A percentile compares a stretch with the other conserved stretches of the same genome.
These are phyloP conservation scores for Germaria angustata DNA, from an alignment of 2,888 invertebrate species.

Conservation along the genomic window DNA sequence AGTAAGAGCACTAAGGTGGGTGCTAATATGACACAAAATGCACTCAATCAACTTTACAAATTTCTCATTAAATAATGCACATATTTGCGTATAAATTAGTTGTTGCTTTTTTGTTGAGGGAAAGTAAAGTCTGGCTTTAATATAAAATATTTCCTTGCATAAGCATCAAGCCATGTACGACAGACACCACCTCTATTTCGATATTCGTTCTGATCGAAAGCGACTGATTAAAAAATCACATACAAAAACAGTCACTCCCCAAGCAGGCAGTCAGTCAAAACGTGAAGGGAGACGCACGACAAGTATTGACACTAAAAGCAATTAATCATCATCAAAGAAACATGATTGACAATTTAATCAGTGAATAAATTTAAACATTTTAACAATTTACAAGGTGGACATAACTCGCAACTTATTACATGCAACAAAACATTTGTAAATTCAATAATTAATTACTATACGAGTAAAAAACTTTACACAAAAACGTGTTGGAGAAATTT, in stretches of 20 bases:
- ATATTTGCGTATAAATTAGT: constrained; percentile 38
- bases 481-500: constrained; percentile 3
- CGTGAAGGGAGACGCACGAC: constrained; percentile 61
- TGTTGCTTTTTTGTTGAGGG: not conserved
- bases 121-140: constrained; percentile 55
- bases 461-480: not conserved
- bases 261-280: constrained; percentile 12
- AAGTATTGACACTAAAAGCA: constrained; percentile 66
- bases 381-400: constrained; percentile 49
- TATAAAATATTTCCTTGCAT: constrained; percentile 47
- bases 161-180: constrained; percentile 2
- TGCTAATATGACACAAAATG: constrained; percentile 56
- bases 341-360: constrained; percentile 67
- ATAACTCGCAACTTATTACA: constrained; percentile 26
- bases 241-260: constrained; percentile 25
- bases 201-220: constrained; percentile 3
- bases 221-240: constrained; percentile 34
- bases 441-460: constrained; percentile 31
- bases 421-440: constrained; percentile 38
- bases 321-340: constrained; percentile 68
- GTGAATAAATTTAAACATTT: constrained; percentile 52
- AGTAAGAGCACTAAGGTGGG: constrained; percentile 44
- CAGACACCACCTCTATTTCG: constrained; percentile 29
- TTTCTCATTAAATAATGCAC: constrained; percentile 32
- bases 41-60: constrained; percentile 25